A percentile compares a stretch with the other conserved stretches of the same genome.
phyloP scores from a whole-genome alignment of 2,113 vertebrate species.

The Heterochromis multidens region DNA sequence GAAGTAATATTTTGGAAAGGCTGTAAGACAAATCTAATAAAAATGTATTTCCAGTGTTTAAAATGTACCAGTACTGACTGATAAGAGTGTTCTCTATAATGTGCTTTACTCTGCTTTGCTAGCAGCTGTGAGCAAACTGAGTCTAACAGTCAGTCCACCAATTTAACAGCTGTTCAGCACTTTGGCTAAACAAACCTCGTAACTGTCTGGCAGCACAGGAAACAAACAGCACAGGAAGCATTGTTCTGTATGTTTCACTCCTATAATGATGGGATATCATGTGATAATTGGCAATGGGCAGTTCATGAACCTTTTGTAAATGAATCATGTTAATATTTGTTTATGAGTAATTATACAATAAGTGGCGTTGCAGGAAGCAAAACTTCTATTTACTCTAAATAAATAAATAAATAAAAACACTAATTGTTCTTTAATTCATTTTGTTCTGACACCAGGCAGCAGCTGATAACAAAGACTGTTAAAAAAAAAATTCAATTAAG shows the following conservation, averaged over 20 bases:
- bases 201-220: neutral
- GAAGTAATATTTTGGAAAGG: neutral
- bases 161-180: neutral
- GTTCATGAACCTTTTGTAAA: neutral
- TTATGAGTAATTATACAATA: neutral
- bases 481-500: neutral
- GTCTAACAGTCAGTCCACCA: too few species aligned
- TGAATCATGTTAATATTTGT: neutral
- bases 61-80: too few species aligned
- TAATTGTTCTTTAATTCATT: neutral
- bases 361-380: neutral
- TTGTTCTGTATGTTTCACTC: neutral
- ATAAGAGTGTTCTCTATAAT: too few species aligned
- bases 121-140: too few species aligned
- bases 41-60: neutral
- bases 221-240: neutral
- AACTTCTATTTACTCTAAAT: too few species aligned
- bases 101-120: too few species aligned
- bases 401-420: neutral
- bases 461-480: neutral
- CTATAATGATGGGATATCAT: neutral
- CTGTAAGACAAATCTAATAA: neutral
- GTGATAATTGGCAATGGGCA: neutral
- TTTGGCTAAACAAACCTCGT: neutral
- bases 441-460: neutral